Evolutionary conservation across 2,113 vertebrate species (phyloP), one percentile per base, ranked within the genome.

Genomic region (Toxotes jaculatrix): DNA sequence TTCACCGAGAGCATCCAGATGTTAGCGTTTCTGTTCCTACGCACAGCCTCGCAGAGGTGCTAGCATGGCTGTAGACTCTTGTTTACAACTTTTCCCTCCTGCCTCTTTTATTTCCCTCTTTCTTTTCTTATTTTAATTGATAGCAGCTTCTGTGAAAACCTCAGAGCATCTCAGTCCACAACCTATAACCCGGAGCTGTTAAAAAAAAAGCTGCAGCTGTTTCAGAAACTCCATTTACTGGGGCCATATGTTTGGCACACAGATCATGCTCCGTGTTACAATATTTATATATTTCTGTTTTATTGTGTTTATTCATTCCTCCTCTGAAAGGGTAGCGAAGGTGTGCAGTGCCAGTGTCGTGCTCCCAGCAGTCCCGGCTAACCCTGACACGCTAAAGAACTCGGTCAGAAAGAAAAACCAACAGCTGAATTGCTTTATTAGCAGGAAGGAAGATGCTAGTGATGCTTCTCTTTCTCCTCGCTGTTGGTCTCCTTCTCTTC

Each of bases 201-300:
- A 21, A 13, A n/a, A 76, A 13, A n/a, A 76, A 83, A 73, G 51
- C 65, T 10, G 9, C 66, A 56, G 51, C 74, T 36, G 31, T 69
- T 79, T 80, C 47, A 78, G 16, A 74, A 77, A 43, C 40, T 83
- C 76, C n/a, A 31, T 76, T 63, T 47, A 78, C 64, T 53, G 56
- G 19, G 4, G 16, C 3, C 14, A 57, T 55, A 17, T 27, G 42
- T 42, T 32, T 16, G 32, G 31, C 42, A 75, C 66, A 56, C 38
- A 5, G 38, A 74, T 67, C 45, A 19, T 32, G 14, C 42, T 38
- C 67, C 4, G 5, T 38, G 60, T 66, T 60, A 36, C 38, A 21
- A 19, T 43, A 47, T 64, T 70, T 74, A 12, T 63, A 19, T 49
- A 31, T 70, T 36, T 61, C 6, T 57, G 21, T 68, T 45, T 53